These are phyloP conservation scores for Apteryx mantelli DNA, from an alignment of 2,113 vertebrate species.

Conservation along the genomic window DNA sequence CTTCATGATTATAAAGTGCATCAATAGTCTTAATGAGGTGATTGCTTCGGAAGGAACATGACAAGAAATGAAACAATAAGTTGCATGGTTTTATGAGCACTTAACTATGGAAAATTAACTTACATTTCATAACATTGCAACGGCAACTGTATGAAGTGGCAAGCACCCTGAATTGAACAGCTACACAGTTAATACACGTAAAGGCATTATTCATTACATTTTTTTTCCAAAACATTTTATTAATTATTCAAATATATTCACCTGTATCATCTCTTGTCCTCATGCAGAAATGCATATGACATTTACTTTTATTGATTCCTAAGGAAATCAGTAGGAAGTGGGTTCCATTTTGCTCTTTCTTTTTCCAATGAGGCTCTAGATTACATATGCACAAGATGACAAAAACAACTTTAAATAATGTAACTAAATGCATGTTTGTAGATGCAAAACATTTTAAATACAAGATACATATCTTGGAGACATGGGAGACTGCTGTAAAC, in stretches of 20 bases:
- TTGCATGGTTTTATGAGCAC: background rate
- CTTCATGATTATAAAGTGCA: background rate
- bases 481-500: background rate
- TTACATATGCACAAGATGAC: background rate
- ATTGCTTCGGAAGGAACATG: background rate
- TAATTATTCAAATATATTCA: background rate
- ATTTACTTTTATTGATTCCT: background rate
- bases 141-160: background rate
- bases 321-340: background rate
- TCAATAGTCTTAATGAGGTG: background rate
- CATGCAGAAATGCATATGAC: background rate
- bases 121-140: background rate
- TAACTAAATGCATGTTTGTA: background rate
- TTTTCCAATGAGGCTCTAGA: background rate
- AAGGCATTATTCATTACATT: background rate
- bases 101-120: constrained; percentile 11
- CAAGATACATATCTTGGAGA: background rate
- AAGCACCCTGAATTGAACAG: background rate
- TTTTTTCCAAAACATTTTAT: background rate
- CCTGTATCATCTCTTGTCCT: background rate
- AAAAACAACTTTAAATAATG: background rate
- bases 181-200: background rate
- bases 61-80: constrained; percentile 13
- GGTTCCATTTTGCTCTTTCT: background rate
- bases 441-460: background rate